Conservation (phyloP, 2,888 invertebrate species). For the Hemicrepidius hirtus region DNA sequence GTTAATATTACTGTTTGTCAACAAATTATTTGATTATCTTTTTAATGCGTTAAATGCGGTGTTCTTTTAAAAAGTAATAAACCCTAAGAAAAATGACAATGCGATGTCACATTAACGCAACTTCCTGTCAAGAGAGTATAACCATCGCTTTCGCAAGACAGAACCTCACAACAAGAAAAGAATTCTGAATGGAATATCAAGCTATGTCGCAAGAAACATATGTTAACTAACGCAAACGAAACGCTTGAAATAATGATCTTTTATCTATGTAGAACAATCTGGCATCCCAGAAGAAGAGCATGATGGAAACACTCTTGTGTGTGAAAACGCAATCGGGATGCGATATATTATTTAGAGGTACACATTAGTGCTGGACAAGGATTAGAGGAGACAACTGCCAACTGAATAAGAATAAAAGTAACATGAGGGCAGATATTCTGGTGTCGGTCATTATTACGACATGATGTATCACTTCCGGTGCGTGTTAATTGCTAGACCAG, state of each 20-base stretch:
- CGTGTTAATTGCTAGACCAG: conserved; percentile 69
- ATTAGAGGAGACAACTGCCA: conserved; percentile 61
- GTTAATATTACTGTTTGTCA: conserved; percentile 29
- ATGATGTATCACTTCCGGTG: conserved; percentile 72
- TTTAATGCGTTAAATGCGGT: background rate
- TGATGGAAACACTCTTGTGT: conserved; percentile 57
- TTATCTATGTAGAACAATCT: conserved; percentile 47
- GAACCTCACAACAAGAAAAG: conserved; percentile 34
- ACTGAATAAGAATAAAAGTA: conserved; percentile 60
- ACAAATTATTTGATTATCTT: background rate
- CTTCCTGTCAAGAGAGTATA: conserved; percentile 41
- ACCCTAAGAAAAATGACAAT: conserved; percentile 35
- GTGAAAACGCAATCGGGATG: conserved; percentile 49
- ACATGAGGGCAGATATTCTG: conserved; percentile 66
- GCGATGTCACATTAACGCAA: conserved; percentile 40
- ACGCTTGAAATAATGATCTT: conserved; percentile 45
- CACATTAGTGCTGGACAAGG: conserved; percentile 60
- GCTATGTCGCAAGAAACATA: conserved; percentile 49
- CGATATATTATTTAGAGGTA: conserved; percentile 60
- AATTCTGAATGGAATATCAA: conserved; percentile 51
- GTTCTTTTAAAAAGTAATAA: background rate
- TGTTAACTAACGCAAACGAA: conserved; percentile 50
- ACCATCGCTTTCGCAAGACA: conserved; percentile 41
- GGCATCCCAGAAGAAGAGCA: conserved; percentile 35
- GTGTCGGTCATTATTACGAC: conserved; percentile 72